Base-by-base conservation (phyloP, 2,113 vertebrate species). In the Heterotis niloticus region DNA sequence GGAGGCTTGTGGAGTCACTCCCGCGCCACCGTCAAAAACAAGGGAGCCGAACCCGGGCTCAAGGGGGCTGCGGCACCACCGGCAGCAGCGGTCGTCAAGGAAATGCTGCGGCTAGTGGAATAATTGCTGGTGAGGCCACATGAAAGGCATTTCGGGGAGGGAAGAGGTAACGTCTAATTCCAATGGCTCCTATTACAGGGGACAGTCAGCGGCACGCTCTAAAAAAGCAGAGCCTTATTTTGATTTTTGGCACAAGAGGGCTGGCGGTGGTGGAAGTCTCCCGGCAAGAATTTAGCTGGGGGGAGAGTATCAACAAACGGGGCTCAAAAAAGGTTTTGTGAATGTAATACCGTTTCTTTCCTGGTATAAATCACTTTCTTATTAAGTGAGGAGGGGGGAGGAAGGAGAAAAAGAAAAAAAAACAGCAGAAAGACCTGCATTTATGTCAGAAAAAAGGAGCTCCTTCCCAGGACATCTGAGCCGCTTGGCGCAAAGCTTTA, bases 171-270 rank as follows among this genome's bases (percentile, higher is more conserved):
- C 0, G 73, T 87, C 88, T 90, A 89, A 90, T 90, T 92, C 88
- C 83, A 86, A 67, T 11, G 79, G 85, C 86, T 92, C 84, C 88
- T 90, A 89, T 90, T 90, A 91, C 88, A 86, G 87, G 18, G 67
- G 69, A 59, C 76, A 64, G 20, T 86, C 81, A 72, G 85, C 60
- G 83, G 87, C 89, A 54, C 17, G 23, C 12, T 68, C 78, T 90
- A 87, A 89, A 90, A 82, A 85, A 84, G 77, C 80, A 87, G 84
- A 88, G 62, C 44, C 62, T 52, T 12, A 64, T 66, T 64, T 87
- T 80, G 78, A 83, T 84, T 84, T 80, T 69, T 71, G 67, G 75
- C 80, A 76, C 66, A 59, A 60, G 78, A 84, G 76, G 87, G 83
- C 5, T 57, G 77, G 79, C 70, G 81, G 82, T 79, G 79, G 79